Percentiles rank a stretch among this genome's conserved stretches.
phyloP scores from a whole-genome alignment of 2,888 invertebrate genomes.

The Xestia sexstrigata region DNA sequence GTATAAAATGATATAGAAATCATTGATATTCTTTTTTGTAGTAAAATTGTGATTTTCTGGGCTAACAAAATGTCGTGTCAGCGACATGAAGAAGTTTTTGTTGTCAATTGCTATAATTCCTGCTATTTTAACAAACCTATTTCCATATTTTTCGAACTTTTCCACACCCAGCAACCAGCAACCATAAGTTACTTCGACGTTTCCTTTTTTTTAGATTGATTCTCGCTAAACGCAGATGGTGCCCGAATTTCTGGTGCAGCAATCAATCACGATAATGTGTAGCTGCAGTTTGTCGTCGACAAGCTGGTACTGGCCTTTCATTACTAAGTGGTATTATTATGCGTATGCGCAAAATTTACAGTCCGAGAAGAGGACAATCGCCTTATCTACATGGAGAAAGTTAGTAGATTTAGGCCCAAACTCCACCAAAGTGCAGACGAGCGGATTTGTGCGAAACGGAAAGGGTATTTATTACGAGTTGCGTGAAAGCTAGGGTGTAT shows the following conservation, averaged over 20 bases:
- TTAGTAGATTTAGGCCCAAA: background rate
- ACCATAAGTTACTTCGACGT: background rate
- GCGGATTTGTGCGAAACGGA: no score
- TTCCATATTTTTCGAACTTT: background rate
- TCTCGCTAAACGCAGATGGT: slow-evolving; percentile 17
- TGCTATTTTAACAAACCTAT: background rate
- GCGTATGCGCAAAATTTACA: background rate
- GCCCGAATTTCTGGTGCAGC: slow-evolving; percentile 19
- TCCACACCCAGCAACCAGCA: background rate
- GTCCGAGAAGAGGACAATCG: background rate
- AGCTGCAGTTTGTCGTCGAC: slow-evolving; percentile 20
- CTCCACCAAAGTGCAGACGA: no score
- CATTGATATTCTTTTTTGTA: background rate
- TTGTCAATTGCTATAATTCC: no score
- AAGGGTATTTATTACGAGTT: no score
- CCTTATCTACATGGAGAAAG: background rate
- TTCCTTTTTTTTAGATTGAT: background rate
- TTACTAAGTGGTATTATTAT: slow-evolving; percentile 16
- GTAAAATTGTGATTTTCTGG: no score
- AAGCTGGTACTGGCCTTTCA: slow-evolving; percentile 6
- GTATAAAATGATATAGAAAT: background rate
- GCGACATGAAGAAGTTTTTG: background rate
- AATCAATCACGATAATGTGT: slow-evolving; percentile 45
- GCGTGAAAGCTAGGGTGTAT: no score
- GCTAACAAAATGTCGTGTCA: background rate